Base-by-base conservation (phyloP, 1,140 invertebrate species). In the Zaprionus vittiger region DNA sequence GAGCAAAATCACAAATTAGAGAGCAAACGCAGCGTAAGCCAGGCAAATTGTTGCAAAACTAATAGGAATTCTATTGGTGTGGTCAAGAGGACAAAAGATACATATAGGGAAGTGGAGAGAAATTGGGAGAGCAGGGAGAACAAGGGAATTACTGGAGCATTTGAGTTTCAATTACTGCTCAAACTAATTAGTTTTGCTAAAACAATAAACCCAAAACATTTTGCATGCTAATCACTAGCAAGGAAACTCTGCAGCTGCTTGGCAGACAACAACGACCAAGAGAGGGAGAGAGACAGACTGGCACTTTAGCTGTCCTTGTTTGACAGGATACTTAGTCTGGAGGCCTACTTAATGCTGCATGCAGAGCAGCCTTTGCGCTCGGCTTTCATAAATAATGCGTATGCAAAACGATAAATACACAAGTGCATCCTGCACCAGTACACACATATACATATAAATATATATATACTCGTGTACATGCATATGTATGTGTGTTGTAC, bases 121-220 rank as follows among this genome's bases (percentile, higher is more conserved):
- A 6, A 2, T 0, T 1, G 78, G 24, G 41, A 22, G 60, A 41
- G 5, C 4, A 4, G 15, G 38, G 15, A 41, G 38, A 37, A 41
- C 1, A 38, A 57, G 34, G 28, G 22, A 52, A 57, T 60, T 38
- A 24, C 22, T 52, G 47, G 4, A 24, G 47, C 54, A 47, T 63
- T 79, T 44, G 17, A 81, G 85, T 82, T 90, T 90, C 86, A 82
- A 89, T 85, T 89, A 85, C 79, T 69, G 64, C 59, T 81, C 79
- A 81, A 90, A 89, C 81, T 89, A 89, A 89, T 89, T 89, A 89
- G 85, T 85, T 89, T 89, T 80, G 70, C 76, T 77, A 73, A 85
- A 89, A 85, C 85, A 89, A 85, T 85, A 85, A 81, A 74, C 75
- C 73, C 78, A 24, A 70, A 47, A 73, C 67, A 81, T 85, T 79